phyloP scores from a whole-genome alignment of 1,140 invertebrate species.

The Meloidogyne floridensis region DNA sequence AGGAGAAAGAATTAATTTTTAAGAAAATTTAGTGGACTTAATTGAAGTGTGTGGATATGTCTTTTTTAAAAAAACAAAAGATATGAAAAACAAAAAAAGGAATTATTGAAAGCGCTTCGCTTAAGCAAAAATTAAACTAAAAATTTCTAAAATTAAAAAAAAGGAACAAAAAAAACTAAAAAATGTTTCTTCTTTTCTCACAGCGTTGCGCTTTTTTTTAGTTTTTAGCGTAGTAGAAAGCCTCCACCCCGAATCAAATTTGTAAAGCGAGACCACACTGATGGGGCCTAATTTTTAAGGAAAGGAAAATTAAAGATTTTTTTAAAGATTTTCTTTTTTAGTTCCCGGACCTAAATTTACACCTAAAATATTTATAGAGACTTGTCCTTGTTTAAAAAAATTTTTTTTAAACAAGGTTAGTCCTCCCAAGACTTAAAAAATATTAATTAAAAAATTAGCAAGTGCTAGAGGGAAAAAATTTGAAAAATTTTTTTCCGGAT shows the following conservation, averaged over 20 bases:
- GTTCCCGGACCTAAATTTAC: not conserved
- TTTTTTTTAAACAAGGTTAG: too few relatives aligned
- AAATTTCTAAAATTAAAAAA: not conserved
- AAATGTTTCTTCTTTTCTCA: not conserved
- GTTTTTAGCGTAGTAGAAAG: not conserved
- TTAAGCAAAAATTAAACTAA: not conserved
- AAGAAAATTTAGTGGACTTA: not conserved
- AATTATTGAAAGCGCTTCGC: not conserved
- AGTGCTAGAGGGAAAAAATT: too few relatives aligned
- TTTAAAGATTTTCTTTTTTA: not conserved
- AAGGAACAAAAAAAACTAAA: too few relatives aligned
- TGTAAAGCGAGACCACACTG: conserved; percentile 2
- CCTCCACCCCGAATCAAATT: conserved; percentile 1
- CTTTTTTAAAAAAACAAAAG: not conserved
- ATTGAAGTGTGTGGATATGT: not conserved
- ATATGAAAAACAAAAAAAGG: not conserved
- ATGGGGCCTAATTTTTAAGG: not conserved
- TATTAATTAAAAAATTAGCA: too few relatives aligned
- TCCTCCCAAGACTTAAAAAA: too few relatives aligned
- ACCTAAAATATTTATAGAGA: too few relatives aligned
- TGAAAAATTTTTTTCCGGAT: too few relatives aligned
- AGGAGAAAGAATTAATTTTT: too few relatives aligned
- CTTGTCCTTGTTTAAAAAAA: too few relatives aligned
- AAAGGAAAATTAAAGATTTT: not conserved
- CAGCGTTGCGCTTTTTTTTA: not conserved